These are phyloP conservation scores for Lonchura striata DNA, from an alignment of 2,113 vertebrate species.

Conservation along the genomic window DNA sequence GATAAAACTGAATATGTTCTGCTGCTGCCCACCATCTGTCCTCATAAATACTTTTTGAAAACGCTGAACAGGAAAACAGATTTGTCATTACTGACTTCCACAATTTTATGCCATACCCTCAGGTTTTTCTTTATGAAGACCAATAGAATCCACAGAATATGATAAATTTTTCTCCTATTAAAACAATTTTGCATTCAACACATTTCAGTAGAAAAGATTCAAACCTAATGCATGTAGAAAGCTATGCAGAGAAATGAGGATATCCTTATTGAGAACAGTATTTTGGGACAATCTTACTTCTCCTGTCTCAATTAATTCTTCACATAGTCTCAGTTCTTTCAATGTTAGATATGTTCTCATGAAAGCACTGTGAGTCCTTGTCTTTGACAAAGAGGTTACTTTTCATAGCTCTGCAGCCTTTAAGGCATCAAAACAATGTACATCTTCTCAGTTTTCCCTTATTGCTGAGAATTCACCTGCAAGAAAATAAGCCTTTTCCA, in stretches of 20 bases:
- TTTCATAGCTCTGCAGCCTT: neutral
- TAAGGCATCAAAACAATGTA: neutral
- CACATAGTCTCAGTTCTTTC: neutral
- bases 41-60: constrained; percentile 36
- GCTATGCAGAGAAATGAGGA: neutral
- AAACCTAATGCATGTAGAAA: neutral
- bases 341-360: neutral
- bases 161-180: neutral
- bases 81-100: constrained; percentile 26
- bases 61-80: constrained; percentile 29
- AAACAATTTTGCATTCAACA: neutral
- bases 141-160: too few relatives aligned
- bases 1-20: constrained; percentile 57
- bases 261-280: neutral
- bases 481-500: neutral
- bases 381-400: neutral
- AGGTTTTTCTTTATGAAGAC: neutral
- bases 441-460: neutral
- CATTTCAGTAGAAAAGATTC: neutral
- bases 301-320: neutral
- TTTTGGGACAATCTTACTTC: neutral
- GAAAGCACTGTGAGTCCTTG: neutral
- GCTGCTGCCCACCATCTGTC: constrained; percentile 56
- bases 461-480: neutral
- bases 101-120: neutral